These are phyloP conservation scores for Champsocephalus esox DNA, from an alignment of 2,797 vertebrate species.

Conservation along the genomic window DNA sequence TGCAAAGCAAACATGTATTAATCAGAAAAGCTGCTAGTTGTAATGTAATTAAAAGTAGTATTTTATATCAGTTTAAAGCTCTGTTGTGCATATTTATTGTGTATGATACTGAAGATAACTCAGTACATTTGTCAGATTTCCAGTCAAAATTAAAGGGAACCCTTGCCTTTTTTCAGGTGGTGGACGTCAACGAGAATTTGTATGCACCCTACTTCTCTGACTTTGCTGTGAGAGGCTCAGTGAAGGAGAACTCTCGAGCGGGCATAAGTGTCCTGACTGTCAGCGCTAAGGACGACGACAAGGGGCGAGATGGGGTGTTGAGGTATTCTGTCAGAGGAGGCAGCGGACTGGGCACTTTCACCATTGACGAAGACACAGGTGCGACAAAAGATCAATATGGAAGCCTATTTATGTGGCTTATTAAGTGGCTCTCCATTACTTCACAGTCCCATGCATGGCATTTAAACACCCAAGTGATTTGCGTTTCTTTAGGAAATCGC, in stretches of 20 bases:
- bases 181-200: slow-evolving; percentile 97
- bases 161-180: slow-evolving; percentile 73
- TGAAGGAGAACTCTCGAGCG: slow-evolving; percentile 93
- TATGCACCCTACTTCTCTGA: slow-evolving; percentile 90
- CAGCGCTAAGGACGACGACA: slow-evolving; percentile 91
- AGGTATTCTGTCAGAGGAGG: slow-evolving; percentile 93
- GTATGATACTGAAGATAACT: not conserved
- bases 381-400: slow-evolving; percentile 77
- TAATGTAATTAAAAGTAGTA: not conserved
- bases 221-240: slow-evolving; percentile 90
- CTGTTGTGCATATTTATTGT: not conserved
- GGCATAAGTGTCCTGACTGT: slow-evolving; percentile 92
- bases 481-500: slow-evolving; percentile 9
- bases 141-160: slow-evolving; percentile 30
- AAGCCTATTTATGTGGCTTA: slow-evolving; percentile 64
- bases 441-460: slow-evolving; percentile 41
- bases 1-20: not conserved
- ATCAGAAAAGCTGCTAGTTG: not conserved
- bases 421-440: slow-evolving; percentile 69
- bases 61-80: not conserved
- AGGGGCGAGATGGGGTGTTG: slow-evolving; percentile 90
- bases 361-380: slow-evolving; percentile 97
- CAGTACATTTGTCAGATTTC: not conserved
- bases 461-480: slow-evolving; percentile 39
- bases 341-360: slow-evolving; percentile 93